Base-by-base conservation (phyloP, 2,888 invertebrate species). In the Acrocyrtus sp. region DNA sequence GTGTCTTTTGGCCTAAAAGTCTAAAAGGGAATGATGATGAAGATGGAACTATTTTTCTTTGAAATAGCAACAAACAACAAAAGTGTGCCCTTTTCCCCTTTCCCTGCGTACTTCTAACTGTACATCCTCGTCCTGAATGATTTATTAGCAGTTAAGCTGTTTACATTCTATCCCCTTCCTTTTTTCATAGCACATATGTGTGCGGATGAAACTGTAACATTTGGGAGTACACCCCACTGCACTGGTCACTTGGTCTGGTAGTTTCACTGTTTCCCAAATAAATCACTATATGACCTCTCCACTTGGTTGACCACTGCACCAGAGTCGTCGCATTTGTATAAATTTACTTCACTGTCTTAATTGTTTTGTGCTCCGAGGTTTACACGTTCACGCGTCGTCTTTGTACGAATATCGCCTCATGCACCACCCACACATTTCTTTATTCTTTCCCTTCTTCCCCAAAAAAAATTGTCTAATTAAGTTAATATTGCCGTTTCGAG, bases 101-200 rank as follows among this genome's bases (percentile, higher is more conserved):
- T 54, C 22, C 61, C 48, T 51, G 50, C 21, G 39, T 41, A 48
- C 48, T 47, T 61, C 29, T 61, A 56, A 54, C n/a, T 61, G 39
- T 45, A 69, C 47, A 69, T 69, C 68, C 61, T 54, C 27, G 47
- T 54, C 48, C 54, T 61, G 68, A 69, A 69, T 69, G 68, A 69
- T 69, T 69, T 69, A 69, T 69, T 69, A 69, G 47, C 60, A 69
- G 68, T 69, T 69, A 69, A 69, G 68, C 68, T 69, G 68, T 60
- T 61, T 61, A 69, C 68, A 69, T 69, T 69, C 50, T 48, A 54
- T 26, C 41, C 22, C 29, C 48, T 54, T 45, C 43, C 24, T 27
- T 61, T 43, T 56, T 50, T 15, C 43, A 19, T 43, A 41, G 1
- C 41, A 27, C n/a, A n/a, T 21, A 4, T 34, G 21, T 54, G 53